Evolutionary conservation across 2,797 vertebrate species (phyloP).

Genomic region (Peromyscus nudipes): DNA sequence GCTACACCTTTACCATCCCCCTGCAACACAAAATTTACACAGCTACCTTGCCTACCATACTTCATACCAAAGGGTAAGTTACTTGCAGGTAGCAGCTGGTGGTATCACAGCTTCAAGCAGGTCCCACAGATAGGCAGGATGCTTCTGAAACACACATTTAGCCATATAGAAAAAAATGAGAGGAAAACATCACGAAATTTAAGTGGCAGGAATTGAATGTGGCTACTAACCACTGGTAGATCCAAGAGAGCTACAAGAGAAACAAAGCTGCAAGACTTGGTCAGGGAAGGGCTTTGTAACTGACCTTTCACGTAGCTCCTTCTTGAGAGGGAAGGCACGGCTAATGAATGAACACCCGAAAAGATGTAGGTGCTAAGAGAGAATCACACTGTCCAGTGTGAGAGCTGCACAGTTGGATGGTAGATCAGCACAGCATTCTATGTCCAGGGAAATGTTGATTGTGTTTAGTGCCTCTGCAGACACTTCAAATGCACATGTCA

Average conservation of each 20-base stretch:
- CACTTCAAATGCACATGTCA: not conserved
- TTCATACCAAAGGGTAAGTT: not conserved
- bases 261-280: not conserved
- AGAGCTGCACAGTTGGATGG: not conserved
- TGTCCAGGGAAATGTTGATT: not conserved
- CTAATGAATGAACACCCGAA: not conserved
- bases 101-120: not conserved
- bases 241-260: not conserved
- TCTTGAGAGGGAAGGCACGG: not conserved
- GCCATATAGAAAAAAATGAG: not conserved
- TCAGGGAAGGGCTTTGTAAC: not conserved
- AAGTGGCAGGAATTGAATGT: not conserved
- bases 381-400: not conserved
- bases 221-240: not conserved
- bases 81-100: not conserved
- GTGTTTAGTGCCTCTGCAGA: not conserved
- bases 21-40: not conserved
- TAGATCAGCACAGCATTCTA: not conserved
- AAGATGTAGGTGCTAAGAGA: not conserved
- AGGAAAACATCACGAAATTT: not conserved
- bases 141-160: constrained; percentile 52
- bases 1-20: not conserved
- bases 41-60: not conserved
- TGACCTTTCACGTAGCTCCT: not conserved
- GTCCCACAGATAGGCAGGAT: not conserved